Evolutionary conservation across 2,113 vertebrate species (phyloP).

Genomic region (Oplegnathus fasciatus): DNA sequence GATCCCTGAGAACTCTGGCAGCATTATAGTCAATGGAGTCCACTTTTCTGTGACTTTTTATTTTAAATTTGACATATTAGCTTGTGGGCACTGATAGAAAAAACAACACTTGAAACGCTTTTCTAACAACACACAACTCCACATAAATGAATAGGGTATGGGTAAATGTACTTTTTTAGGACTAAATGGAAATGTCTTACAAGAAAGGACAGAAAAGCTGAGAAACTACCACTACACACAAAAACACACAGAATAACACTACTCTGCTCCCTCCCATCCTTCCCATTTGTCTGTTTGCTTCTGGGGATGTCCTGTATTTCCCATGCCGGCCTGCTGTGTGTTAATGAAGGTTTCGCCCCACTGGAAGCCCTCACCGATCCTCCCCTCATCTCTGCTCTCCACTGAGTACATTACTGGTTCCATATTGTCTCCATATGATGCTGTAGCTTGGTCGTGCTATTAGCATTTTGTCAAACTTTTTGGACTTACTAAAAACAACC

Average conservation of each 20-base stretch:
- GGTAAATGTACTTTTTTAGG: background rate
- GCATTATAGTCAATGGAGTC: too few species aligned
- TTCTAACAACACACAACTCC: too few species aligned
- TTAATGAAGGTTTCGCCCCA: slow-evolving; percentile 81
- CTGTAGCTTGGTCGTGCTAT: background rate
- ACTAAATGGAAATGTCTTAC: background rate
- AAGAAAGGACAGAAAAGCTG: background rate
- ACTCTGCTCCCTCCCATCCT: slow-evolving; percentile 11
- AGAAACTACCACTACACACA: background rate
- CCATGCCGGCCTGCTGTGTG: slow-evolving; percentile 81
- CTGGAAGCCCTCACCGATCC: slow-evolving; percentile 61
- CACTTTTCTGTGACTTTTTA: background rate
- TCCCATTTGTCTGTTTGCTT: slow-evolving; percentile 74
- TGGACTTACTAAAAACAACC: too few species aligned
- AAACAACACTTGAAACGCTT: too few species aligned
- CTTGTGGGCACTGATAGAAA: too few species aligned
- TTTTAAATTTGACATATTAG: background rate
- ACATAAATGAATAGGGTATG: too few species aligned
- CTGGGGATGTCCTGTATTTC: slow-evolving; percentile 75
- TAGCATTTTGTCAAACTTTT: too few species aligned
- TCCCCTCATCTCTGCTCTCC: slow-evolving; percentile 58
- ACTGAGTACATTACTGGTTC: slow-evolving; percentile 54
- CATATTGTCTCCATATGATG: slow-evolving; percentile 54
- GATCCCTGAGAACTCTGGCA: background rate
- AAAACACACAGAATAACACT: background rate